phyloP scores from a whole-genome alignment of 2,113 vertebrate genomes.

The Solenodon paradoxus region DNA sequence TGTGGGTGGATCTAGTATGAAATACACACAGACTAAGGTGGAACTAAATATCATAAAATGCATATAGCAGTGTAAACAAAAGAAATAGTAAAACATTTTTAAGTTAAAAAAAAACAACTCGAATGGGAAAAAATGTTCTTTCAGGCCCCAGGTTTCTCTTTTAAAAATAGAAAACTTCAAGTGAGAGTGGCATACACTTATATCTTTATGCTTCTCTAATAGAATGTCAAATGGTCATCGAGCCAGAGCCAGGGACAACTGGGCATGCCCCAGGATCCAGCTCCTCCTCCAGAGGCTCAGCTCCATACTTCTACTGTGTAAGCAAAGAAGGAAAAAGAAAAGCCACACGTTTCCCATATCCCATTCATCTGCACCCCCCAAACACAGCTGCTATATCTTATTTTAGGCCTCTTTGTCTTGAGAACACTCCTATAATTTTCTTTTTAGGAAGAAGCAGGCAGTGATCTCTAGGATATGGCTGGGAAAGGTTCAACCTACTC shows the following conservation, averaged over 20 bases:
- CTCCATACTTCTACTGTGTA: background rate
- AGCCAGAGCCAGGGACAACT: rapidly evolving
- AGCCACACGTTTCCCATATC: background rate
- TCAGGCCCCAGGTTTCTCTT: background rate
- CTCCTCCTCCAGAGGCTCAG: background rate
- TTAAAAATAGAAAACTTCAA: slow-evolving; percentile 28
- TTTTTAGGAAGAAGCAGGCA: background rate
- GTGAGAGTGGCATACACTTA: background rate
- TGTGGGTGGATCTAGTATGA: too few species aligned
- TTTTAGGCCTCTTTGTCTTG: slow-evolving; percentile 67
- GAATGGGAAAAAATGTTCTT: background rate
- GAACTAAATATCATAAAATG: too few species aligned
- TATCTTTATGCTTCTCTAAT: background rate
- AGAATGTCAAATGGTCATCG: background rate
- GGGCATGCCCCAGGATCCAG: background rate
- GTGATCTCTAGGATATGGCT: background rate
- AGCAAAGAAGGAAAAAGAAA: background rate
- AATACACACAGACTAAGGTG: too few species aligned
- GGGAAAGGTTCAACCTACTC: background rate
- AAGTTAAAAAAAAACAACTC: background rate
- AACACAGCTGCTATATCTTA: slow-evolving; percentile 69
- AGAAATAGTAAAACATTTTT: background rate
- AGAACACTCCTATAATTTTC: slow-evolving; percentile 32
- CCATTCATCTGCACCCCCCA: background rate
- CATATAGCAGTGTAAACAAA: too few species aligned